phyloP scores from a whole-genome alignment of 1,140 invertebrate species.

The Druon quercuslanigerum region DNA sequence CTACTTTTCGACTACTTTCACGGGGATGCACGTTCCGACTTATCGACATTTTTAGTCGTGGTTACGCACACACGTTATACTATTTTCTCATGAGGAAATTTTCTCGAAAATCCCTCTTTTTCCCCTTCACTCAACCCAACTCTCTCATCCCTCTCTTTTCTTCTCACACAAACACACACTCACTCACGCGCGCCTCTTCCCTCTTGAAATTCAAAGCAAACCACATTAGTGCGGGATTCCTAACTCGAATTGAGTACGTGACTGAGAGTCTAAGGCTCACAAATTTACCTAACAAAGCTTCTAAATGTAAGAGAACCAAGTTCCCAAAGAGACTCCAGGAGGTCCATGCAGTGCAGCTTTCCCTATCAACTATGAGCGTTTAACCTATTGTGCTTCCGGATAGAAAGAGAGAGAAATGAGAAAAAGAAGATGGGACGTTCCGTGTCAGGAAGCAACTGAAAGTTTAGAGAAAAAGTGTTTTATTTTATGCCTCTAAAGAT shows the following conservation, averaged over 20 bases:
- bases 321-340: slow-evolving; percentile 9
- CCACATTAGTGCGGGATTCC: slow-evolving; percentile 14
- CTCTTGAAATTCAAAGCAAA: slow-evolving; percentile 25
- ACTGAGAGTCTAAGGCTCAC: slow-evolving; percentile 18
- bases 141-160: not conserved
- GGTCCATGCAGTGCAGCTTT: slow-evolving; percentile 45
- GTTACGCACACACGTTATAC: not conserved
- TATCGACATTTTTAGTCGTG: not conserved
- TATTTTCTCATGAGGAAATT: slow-evolving; percentile 2
- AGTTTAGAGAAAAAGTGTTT: slow-evolving; percentile 17
- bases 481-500: too few relatives aligned
- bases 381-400: slow-evolving; percentile 52
- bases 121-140: not conserved
- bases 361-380: slow-evolving; percentile 41
- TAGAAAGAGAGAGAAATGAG: slow-evolving; percentile 33
- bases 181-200: not conserved
- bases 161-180: not conserved
- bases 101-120: slow-evolving; percentile 9
- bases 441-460: slow-evolving; percentile 27
- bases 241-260: slow-evolving; percentile 23
- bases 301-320: slow-evolving; percentile 10
- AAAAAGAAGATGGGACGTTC: slow-evolving; percentile 30
- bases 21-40: not conserved
- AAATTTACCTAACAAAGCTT: slow-evolving; percentile 9
- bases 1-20: slow-evolving; percentile 16